Evolutionary conservation across 2,113 vertebrate species (phyloP), one percentile per base, ranked within the genome.

Genomic region (Coracopsis vasa): DNA sequence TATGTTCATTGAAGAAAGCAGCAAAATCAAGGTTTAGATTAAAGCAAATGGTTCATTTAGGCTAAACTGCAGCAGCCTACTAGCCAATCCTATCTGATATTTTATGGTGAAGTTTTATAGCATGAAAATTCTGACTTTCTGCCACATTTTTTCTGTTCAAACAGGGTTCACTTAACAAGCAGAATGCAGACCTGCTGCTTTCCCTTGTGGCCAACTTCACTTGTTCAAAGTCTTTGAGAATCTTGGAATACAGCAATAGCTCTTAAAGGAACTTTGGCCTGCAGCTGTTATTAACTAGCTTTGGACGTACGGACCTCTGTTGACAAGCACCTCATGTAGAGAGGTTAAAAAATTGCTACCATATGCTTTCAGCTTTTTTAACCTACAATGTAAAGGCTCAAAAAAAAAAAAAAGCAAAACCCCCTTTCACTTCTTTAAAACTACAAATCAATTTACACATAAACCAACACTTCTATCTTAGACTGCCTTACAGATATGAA

Each of bases 261-360:
- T 96, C 92, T 95, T 90, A 88, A 24, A 91, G 86, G 94, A 97
- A 96, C 72, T 93, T 88, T 96, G 93, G 85, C 91, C 96, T 82
- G 90, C 88, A 97, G 96, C 97, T 97, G 80, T 97, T 96, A 96
- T 95, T 97, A 97, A 97, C 95, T 97, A 94, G 95, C 64, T 95
- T 84, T 94, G 95, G 96, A 94, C 70, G 82, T 84, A 94, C 90
- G 96, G 96, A 92, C 82, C 88, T 95, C 73, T 20, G 79, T 69
- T 97, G 95, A 95, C 64, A 94, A 92, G 91, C 67, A 93, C 77
- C 93, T 97, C 85, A 96, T 75, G 86, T 90, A 93, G 60, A 95
- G 70, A 95, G 90, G 82, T 91, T 97, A 96, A 96, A 95, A 95
- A 97, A 98, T 95, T 96, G 86, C 92, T 96, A 96, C 90, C 95